Conservation (phyloP, 2,113 vertebrate genomes). For the Athene noctua region DNA sequence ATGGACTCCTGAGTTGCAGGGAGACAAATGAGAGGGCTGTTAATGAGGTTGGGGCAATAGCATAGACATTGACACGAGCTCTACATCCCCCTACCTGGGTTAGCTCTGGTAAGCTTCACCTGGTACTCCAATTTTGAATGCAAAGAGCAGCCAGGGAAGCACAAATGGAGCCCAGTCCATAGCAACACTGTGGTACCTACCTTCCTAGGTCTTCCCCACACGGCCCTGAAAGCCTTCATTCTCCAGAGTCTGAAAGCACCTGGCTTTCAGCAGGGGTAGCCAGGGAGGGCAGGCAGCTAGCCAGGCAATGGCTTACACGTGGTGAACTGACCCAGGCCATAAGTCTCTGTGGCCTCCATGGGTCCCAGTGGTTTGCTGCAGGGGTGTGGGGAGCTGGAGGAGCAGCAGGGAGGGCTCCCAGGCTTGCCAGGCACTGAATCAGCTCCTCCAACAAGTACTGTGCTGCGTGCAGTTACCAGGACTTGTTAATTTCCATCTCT, state of each 20-base stretch:
- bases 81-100: neutral
- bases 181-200: accelerated
- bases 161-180: neutral
- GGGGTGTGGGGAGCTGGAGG: neutral
- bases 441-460: neutral
- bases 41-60: neutral
- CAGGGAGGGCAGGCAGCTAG: neutral
- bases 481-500: neutral
- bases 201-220: neutral
- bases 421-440: neutral
- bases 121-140: neutral
- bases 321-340: neutral
- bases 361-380: neutral
- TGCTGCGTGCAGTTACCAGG: neutral
- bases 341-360: neutral
- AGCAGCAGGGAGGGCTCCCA: neutral
- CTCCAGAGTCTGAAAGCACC: neutral
- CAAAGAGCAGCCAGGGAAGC: neutral
- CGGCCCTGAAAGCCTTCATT: neutral
- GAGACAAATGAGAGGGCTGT: neutral
- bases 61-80: neutral
- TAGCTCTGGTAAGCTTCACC: neutral
- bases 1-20: accelerated
- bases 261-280: neutral
- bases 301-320: accelerated